phyloP scores from a whole-genome alignment of 2,113 vertebrate genomes.

The Rhipidura dahli region DNA sequence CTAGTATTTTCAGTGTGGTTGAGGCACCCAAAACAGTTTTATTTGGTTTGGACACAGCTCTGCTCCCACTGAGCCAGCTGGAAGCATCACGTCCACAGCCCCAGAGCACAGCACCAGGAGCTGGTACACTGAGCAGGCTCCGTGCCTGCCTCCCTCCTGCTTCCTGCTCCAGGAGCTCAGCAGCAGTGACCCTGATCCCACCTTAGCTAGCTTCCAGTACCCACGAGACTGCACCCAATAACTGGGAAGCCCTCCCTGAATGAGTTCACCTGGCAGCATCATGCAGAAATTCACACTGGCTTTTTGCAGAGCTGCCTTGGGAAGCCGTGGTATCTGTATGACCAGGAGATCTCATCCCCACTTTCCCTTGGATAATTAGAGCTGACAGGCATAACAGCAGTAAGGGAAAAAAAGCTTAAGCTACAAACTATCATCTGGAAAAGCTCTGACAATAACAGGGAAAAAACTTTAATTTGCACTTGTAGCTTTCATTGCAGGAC shows the following conservation, averaged over 20 bases:
- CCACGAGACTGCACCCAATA: accelerated
- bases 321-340: neutral
- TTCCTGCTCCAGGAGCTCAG: neutral
- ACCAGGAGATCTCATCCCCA: neutral
- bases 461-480: neutral
- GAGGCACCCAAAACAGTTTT: neutral
- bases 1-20: neutral
- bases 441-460: neutral
- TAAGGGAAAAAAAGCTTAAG: neutral
- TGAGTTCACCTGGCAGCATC: accelerated
- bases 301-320: neutral
- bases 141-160: accelerated
- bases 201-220: neutral
- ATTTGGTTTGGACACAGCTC: neutral
- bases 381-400: neutral
- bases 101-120: neutral
- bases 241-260: neutral
- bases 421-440: neutral
- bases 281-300: neutral
- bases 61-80: neutral
- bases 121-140: neutral
- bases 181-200: neutral
- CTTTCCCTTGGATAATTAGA: neutral
- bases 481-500: neutral
- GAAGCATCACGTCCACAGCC: accelerated